These are phyloP conservation scores for Hystrix brachyura DNA, from an alignment of 2,113 vertebrate species.

Conservation along the genomic window DNA sequence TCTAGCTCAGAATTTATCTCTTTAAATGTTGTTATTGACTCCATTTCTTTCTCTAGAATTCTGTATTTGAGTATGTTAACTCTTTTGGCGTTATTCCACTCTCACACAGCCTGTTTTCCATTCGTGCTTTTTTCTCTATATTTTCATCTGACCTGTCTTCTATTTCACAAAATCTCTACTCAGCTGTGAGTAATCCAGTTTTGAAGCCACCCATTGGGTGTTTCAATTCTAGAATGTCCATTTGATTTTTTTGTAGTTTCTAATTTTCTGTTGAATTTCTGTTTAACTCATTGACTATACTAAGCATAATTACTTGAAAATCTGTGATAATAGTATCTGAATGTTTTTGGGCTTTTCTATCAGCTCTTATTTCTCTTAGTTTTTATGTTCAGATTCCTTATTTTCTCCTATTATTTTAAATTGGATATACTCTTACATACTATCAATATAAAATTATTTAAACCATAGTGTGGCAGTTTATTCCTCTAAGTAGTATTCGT, in stretches of 20 bases:
- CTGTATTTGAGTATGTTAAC: not conserved
- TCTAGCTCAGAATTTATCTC: not conserved
- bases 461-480: not conserved
- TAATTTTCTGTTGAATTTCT: constrained; percentile 42
- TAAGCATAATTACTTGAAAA: constrained; percentile 31
- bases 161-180: constrained; percentile 46
- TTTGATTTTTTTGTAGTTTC: constrained; percentile 61
- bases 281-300: not conserved
- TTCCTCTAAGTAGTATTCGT: constrained; percentile 25
- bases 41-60: not conserved
- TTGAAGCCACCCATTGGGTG: constrained; percentile 34
- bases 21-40: not conserved
- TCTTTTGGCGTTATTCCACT: not conserved
- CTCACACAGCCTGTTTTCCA: not conserved
- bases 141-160: not conserved
- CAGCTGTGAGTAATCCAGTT: constrained; percentile 5
- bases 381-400: constrained; percentile 26
- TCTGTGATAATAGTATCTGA: not conserved
- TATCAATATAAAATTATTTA: constrained; percentile 46
- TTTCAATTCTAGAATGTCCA: constrained; percentile 58
- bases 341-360: not conserved
- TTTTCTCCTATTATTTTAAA: constrained; percentile 40
- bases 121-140: not conserved
- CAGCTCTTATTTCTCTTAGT: constrained; percentile 18
- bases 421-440: constrained; percentile 12